A percentile compares a stretch with the other conserved stretches of the same genome.
phyloP scores from a whole-genome alignment of 1,140 invertebrate species.

The Monomorium pharaonis region DNA sequence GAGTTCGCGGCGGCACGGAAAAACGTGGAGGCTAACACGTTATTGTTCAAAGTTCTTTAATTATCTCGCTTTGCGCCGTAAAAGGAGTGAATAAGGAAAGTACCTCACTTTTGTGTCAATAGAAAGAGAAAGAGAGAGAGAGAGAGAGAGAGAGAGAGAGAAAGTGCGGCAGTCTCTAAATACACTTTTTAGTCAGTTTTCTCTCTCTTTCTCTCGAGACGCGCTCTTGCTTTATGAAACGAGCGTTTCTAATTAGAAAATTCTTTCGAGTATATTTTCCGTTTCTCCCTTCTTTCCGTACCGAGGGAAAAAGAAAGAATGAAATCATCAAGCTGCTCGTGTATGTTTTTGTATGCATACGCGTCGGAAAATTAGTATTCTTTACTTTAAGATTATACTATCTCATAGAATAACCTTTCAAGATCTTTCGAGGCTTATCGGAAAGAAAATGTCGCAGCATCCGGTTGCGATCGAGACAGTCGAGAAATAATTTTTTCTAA shows the following conservation, averaged over 20 bases:
- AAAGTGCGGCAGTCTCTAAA: neutral
- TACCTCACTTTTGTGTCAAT: constrained; percentile 29
- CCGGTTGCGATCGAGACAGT: neutral
- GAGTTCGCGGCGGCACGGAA: neutral
- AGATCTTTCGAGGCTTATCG: neutral
- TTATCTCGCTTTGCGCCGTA: neutral
- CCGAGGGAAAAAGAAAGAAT: neutral
- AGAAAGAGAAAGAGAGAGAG: neutral
- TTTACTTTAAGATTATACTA: neutral
- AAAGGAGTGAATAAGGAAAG: constrained; percentile 24
- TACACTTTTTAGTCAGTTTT: constrained; percentile 8
- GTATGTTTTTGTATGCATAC: neutral
- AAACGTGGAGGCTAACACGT: constrained; percentile 1
- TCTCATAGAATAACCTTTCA: neutral
- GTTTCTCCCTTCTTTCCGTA: neutral
- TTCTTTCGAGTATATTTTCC: constrained; percentile 41
- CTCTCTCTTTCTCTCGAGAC: neutral
- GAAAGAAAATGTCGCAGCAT: neutral
- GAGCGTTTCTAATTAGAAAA: constrained; percentile 49
- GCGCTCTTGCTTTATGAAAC: constrained; percentile 15
- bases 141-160: neutral
- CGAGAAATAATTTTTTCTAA: neutral
- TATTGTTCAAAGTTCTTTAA: constrained; percentile 41
- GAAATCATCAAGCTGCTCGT: neutral
- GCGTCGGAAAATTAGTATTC: neutral